These are phyloP conservation scores for Podarcis muralis DNA, from an alignment of 2,113 vertebrate genomes.

Conservation along the genomic window DNA sequence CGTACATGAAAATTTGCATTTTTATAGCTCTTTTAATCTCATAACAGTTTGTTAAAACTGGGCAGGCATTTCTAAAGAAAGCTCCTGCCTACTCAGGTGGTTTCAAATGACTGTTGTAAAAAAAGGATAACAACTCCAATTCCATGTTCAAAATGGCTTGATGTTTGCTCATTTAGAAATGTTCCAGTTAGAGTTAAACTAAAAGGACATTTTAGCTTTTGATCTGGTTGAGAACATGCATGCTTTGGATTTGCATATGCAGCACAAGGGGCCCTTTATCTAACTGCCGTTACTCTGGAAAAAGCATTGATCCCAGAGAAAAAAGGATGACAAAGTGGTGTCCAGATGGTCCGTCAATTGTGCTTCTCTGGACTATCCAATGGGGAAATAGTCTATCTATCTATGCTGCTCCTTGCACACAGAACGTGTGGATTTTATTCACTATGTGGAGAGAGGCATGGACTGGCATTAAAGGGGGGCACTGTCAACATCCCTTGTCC, in stretches of 20 bases:
- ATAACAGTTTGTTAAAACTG: conserved; percentile 57
- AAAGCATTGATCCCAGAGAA: background rate
- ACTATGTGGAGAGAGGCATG: background rate
- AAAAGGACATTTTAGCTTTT: conserved; percentile 2
- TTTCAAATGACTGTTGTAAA: conserved; percentile 4
- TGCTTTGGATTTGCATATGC: background rate
- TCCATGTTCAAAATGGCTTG: background rate
- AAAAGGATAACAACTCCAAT: conserved; percentile 3
- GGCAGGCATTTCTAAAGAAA: conserved; percentile 37
- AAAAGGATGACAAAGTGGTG: background rate
- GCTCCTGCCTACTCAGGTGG: background rate
- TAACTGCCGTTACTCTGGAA: background rate
- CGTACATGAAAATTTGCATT: conserved; percentile 60
- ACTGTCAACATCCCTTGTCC: no score
- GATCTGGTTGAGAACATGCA: background rate
- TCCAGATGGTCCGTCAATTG: background rate
- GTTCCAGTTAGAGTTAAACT: background rate
- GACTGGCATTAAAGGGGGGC: background rate
- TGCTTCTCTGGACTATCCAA: background rate
- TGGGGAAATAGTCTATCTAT: background rate
- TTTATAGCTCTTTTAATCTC: conserved; percentile 60
- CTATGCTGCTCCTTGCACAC: background rate
- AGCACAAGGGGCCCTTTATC: background rate
- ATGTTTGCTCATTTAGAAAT: conserved; percentile 21
- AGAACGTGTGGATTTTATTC: background rate